Evolutionary conservation across 2,888 invertebrate genomes (phyloP).

Genomic region (Rhagonycha fulva): DNA sequence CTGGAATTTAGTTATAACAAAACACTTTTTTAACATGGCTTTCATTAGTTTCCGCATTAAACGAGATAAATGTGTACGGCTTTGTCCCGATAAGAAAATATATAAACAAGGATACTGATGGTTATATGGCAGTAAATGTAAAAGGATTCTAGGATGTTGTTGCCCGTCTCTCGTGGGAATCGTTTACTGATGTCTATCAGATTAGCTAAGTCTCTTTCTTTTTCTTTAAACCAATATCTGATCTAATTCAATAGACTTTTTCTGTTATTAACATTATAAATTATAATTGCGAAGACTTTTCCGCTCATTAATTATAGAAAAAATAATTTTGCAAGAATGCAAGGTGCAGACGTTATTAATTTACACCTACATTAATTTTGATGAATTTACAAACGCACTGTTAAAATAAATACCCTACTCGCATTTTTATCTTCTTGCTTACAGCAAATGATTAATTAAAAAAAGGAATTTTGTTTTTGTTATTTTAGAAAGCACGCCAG

Average conservation of each 20-base stretch:
- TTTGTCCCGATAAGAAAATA: constrained; percentile 10
- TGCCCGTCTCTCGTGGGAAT: constrained; percentile 14
- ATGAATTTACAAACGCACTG: neutral
- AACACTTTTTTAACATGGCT: neutral
- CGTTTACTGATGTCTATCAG: constrained; percentile 26
- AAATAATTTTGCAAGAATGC: neutral
- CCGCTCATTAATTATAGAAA: neutral
- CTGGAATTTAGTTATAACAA: neutral
- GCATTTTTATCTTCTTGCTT: neutral
- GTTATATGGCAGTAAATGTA: constrained; percentile 10
- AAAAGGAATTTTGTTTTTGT: neutral
- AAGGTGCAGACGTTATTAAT: neutral
- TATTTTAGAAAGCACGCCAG: neutral
- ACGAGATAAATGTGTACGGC: constrained; percentile 10
- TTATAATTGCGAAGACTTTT: neutral
- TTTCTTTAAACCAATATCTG: constrained; percentile 9
- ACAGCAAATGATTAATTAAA: neutral
- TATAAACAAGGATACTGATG: constrained; percentile 22
- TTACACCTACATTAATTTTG: neutral
- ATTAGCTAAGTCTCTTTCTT: constrained; percentile 19
- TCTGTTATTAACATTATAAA: neutral
- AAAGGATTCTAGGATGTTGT: constrained; percentile 14
- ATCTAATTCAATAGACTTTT: constrained; percentile 5
- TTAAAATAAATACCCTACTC: neutral
- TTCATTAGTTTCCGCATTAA: neutral